Percentiles rank a stretch among this genome's conserved stretches.
Conservation (phyloP, 2,113 vertebrate genomes). For the Acrocephalus arundinaceus region DNA sequence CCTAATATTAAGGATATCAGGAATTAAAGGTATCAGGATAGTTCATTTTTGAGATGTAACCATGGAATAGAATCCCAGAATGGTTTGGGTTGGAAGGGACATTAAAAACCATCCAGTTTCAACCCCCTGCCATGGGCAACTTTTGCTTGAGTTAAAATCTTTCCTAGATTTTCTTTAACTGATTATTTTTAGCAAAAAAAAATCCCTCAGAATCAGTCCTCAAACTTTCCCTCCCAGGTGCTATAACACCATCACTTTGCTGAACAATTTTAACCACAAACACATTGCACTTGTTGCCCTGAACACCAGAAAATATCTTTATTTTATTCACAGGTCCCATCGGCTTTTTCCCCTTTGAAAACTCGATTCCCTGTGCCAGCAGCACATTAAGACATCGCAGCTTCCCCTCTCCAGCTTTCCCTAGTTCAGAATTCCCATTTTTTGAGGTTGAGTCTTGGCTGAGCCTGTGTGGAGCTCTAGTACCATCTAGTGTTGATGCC, state of each 20-base stretch:
- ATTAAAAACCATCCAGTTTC: neutral
- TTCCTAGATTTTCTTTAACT: neutral
- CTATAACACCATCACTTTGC: neutral
- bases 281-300: neutral
- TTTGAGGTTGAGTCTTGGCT: neutral
- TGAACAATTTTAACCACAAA: neutral
- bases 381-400: neutral
- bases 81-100: neutral
- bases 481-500: constrained; percentile 49
- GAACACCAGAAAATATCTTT: neutral
- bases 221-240: neutral
- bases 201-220: neutral
- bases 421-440: neutral
- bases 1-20: neutral
- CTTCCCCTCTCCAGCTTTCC: neutral
- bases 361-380: neutral
- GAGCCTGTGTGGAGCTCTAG: neutral
- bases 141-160: neutral
- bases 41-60: neutral
- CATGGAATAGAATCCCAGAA: neutral
- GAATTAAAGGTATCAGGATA: neutral
- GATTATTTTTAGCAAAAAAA: neutral
- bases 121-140: neutral
- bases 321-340: neutral
- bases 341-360: neutral